Percentiles rank a stretch among this genome's conserved stretches.
phyloP scores from a whole-genome alignment of 2,113 vertebrate species.

The Actinemys pallida region DNA sequence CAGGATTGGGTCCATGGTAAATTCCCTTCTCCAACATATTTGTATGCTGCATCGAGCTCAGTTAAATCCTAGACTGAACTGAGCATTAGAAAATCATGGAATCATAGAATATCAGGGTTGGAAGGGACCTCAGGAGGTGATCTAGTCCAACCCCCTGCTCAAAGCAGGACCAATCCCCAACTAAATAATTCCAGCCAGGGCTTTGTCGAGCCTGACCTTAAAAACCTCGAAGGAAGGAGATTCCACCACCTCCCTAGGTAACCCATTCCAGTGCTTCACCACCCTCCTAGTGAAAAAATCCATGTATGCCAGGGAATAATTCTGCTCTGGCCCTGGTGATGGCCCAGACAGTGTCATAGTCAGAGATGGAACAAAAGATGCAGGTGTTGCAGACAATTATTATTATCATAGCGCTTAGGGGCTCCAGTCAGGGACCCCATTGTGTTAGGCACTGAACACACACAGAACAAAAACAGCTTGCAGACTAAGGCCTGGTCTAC shows the following conservation, averaged over 20 bases:
- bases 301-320: neutral
- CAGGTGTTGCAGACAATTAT: neutral
- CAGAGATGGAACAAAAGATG: neutral
- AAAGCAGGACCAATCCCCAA: too few species aligned
- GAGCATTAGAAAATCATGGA: neutral
- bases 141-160: too few species aligned
- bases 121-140: too few species aligned
- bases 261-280: too few species aligned
- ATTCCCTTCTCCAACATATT: neutral
- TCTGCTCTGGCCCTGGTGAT: neutral
- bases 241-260: too few species aligned
- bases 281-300: neutral
- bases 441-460: too few species aligned
- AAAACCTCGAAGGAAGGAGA: too few species aligned
- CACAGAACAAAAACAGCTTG: too few species aligned
- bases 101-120: too few species aligned
- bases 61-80: neutral
- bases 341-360: neutral
- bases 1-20: neutral
- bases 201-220: too few species aligned
- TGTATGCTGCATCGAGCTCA: neutral
- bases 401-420: neutral
- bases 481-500: too few species aligned
- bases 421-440: neutral
- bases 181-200: too few species aligned